A percentile compares a stretch with the other conserved stretches of the same genome.
Conservation (phyloP, 2,888 invertebrate genomes). For the Stegana nigrithorax region DNA sequence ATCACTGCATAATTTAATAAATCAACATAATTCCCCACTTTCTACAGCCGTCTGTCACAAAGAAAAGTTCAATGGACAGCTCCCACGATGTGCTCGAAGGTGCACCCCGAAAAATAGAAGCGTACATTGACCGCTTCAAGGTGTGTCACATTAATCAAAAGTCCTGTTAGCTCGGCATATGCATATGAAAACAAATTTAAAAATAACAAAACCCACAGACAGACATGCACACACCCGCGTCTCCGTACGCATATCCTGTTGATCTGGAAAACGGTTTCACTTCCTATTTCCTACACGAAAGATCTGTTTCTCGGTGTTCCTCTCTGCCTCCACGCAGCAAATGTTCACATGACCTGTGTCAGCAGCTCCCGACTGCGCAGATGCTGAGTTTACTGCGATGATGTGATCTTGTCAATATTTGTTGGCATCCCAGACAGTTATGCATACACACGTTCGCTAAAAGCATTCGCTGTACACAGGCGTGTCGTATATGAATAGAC, state of each 20-base stretch:
- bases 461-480: neutral
- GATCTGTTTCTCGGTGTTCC: no score
- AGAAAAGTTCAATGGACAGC: slow-evolving; percentile 15
- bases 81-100: slow-evolving; percentile 14
- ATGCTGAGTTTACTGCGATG: neutral
- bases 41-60: neutral
- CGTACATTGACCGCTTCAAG: slow-evolving; percentile 37
- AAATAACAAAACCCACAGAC: no score
- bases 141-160: slow-evolving; percentile 58
- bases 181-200: slow-evolving; percentile 42
- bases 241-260: slow-evolving; percentile 47
- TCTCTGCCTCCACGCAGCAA: neutral
- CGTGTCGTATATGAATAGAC: neutral
- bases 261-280: slow-evolving; percentile 47
- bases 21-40: no score
- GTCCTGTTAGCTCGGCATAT: slow-evolving; percentile 41
- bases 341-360: slow-evolving; percentile 50
- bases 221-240: no score
- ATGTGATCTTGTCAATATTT: slow-evolving; percentile 34
- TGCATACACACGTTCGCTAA: slow-evolving; percentile 13
- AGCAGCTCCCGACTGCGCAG: slow-evolving; percentile 8
- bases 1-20: slow-evolving; percentile 23
- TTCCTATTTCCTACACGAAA: slow-evolving; percentile 42
- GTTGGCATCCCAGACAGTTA: slow-evolving; percentile 1
- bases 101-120: neutral